These are phyloP conservation scores for Steinernema hermaphroditum DNA, from an alignment of 2,888 invertebrate species.

Conservation along the genomic window DNA sequence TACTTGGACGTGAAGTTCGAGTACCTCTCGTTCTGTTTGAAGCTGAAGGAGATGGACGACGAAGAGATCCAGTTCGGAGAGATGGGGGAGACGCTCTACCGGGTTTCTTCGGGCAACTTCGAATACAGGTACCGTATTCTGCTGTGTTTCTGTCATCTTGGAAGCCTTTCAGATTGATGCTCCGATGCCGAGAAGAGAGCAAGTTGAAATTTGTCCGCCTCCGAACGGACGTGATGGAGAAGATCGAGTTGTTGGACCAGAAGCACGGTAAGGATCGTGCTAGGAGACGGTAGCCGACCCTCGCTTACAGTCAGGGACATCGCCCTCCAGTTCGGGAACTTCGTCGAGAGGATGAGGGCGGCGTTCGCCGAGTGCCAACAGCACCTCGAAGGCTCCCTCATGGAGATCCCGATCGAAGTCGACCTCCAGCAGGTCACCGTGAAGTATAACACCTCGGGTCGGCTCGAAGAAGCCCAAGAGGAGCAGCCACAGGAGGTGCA, in stretches of 20 bases:
- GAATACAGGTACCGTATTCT: conserved; percentile 78
- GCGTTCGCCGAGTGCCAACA: conserved; percentile 24
- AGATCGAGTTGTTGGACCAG: conserved; percentile 92
- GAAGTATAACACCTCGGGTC: conserved; percentile 11
- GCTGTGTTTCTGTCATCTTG: background rate
- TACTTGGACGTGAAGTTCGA: conserved; percentile 99
- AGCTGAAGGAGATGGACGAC: conserved; percentile 99
- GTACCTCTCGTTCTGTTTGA: conserved; percentile 95
- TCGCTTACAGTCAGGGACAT: conserved; percentile 79
- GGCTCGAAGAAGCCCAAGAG: background rate
- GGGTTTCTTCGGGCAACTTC: conserved; percentile 98
- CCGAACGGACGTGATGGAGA: conserved; percentile 82
- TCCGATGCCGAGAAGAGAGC: conserved; percentile 93
- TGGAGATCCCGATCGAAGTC: conserved; percentile 21
- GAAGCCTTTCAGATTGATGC: conserved; percentile 75
- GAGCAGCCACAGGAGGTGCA: background rate
- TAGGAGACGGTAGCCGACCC: no score
- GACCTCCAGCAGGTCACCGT: conserved; percentile 22
- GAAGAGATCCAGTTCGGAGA: conserved; percentile 71
- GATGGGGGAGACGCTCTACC: conserved; percentile 79
- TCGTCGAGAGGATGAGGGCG: background rate
- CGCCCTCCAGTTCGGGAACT: conserved; percentile 71
- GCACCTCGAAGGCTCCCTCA: conserved; percentile 9
- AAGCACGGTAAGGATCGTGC: conserved; percentile 82
- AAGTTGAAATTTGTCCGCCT: conserved; percentile 78